A percentile compares a stretch with the other conserved stretches of the same genome.
phyloP scores from a whole-genome alignment of 2,888 invertebrate genomes.

The Sepiola atlantica region DNA sequence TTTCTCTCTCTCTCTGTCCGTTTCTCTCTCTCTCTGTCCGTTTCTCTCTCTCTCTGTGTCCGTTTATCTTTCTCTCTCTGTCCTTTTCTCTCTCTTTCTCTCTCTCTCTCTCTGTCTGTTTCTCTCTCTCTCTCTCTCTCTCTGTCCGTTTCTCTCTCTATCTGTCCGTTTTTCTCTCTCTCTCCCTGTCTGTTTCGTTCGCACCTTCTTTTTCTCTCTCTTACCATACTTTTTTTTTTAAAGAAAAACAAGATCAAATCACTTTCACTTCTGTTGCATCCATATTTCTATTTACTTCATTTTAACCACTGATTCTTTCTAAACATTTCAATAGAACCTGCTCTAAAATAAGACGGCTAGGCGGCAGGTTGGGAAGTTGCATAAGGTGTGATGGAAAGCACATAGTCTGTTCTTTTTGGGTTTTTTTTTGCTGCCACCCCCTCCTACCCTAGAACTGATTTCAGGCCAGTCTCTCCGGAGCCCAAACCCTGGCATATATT shows the following conservation, averaged over 20 bases:
- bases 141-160: background rate
- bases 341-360: background rate
- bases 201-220: background rate
- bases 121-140: background rate
- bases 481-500: background rate
- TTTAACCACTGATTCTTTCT: background rate
- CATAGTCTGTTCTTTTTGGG: background rate
- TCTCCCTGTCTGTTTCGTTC: background rate
- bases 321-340: background rate
- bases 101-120: background rate
- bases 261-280: background rate
- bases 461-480: background rate
- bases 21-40: background rate
- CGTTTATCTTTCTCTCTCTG: background rate
- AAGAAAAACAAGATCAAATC: background rate
- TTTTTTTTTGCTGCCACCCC: too few relatives aligned
- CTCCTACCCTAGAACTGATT: background rate
- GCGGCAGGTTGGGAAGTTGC: too few relatives aligned
- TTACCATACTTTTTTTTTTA: background rate
- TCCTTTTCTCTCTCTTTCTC: background rate
- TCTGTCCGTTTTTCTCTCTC: background rate
- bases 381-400: background rate
- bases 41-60: background rate
- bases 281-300: background rate
- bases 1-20: background rate